These are phyloP conservation scores for Hypomecis punctinalis DNA, from an alignment of 2,888 invertebrate genomes.

Conservation along the genomic window DNA sequence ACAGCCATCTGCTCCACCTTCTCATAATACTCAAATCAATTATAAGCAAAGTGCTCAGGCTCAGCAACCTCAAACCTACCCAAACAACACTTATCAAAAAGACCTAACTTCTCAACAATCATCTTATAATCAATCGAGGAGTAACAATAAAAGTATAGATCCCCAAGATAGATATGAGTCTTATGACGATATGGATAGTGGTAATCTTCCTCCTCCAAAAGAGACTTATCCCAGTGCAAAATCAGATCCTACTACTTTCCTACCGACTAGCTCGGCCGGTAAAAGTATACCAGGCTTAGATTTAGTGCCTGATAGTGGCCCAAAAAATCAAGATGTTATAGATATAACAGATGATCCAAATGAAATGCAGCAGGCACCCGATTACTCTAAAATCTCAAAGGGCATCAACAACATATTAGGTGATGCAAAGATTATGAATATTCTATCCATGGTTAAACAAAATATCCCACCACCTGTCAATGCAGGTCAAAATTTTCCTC, in stretches of 20 bases:
- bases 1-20: constrained; percentile 51
- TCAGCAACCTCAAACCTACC: constrained; percentile 44
- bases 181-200: constrained; percentile 51
- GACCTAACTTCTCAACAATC: constrained; percentile 37
- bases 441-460: constrained; percentile 77
- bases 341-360: constrained; percentile 64
- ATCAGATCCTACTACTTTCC: constrained; percentile 58
- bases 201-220: constrained; percentile 33
- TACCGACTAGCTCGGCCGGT: constrained; percentile 59
- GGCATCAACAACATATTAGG: constrained; percentile 87
- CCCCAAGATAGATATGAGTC: constrained; percentile 63
- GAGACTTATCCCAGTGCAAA: constrained; percentile 30
- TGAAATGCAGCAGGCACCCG: constrained; percentile 58
- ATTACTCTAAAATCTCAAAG: constrained; percentile 86
- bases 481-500: constrained; percentile 21
- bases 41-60: constrained; percentile 42
- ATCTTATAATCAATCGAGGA: constrained; percentile 47
- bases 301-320: constrained; percentile 80
- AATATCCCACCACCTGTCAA: constrained; percentile 32
- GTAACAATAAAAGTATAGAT: constrained; percentile 53
- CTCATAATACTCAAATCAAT: constrained; percentile 45
- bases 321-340: constrained; percentile 59
- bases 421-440: constrained; percentile 86
- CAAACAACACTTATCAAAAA: constrained; percentile 43
- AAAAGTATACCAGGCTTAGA: constrained; percentile 91